phyloP scores from a whole-genome alignment of 2,888 invertebrate species.

The Cryptus viduatorius region DNA sequence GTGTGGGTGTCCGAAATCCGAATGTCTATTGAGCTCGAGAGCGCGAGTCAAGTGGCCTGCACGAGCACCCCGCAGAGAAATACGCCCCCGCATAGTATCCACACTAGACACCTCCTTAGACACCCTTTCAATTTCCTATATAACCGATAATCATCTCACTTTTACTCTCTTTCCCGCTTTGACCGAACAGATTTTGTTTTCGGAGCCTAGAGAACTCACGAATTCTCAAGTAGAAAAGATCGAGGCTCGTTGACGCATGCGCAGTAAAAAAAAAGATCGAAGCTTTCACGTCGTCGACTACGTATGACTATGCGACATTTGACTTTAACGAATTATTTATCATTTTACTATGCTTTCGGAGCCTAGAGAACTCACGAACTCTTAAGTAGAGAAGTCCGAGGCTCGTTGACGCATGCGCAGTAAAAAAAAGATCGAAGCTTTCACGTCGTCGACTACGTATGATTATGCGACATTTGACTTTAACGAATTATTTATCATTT shows the following conservation, averaged over 20 bases:
- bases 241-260: too few species aligned
- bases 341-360: conserved; percentile 6
- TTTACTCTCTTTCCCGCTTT: neutral
- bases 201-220: neutral
- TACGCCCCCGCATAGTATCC: conserved; percentile 76
- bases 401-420: too few species aligned
- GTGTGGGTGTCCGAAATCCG: conserved; percentile 79
- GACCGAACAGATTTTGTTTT: conserved; percentile 4
- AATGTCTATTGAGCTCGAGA: conserved; percentile 36
- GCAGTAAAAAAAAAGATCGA: too few species aligned
- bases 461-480: too few species aligned
- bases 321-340: too few species aligned
- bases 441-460: too few species aligned
- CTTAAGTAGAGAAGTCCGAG: too few species aligned
- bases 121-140: conserved; percentile 84
- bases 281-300: too few species aligned
- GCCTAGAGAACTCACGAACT: neutral
- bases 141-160: conserved; percentile 82
- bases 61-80: conserved; percentile 78
- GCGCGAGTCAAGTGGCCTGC: conserved; percentile 55
- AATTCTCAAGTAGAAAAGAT: too few species aligned
- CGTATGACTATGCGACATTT: too few species aligned
- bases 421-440: too few species aligned
- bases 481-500: too few species aligned
- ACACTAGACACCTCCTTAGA: conserved; percentile 82